Evolutionary conservation across 2,888 invertebrate genomes (phyloP), one percentile per base, ranked within the genome.

Genomic region (Cloeon dipterum): DNA sequence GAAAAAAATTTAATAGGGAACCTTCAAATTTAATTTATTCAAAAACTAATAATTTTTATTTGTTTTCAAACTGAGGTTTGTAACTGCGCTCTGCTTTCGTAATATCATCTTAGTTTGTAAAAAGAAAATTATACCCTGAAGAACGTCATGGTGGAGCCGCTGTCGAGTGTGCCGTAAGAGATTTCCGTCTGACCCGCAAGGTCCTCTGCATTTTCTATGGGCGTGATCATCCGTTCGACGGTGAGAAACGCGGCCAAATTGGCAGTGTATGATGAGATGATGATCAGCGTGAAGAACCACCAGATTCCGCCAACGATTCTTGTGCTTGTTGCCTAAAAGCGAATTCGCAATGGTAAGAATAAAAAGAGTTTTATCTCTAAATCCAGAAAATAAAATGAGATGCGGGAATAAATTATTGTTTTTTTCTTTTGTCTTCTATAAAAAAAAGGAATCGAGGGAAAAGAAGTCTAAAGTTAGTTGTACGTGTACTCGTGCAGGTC

Each of bases 241-340:
- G 88, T 89, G 18, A 88, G 61, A 55, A 88, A 89, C 17, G 88
- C 88, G 1, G 88, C 88, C 47, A 89, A 60, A 56, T 89, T 88
- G 10, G 88, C 88, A 2, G 86, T 88, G 56, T 88, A 88, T 3
- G 86, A 86, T 1, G 83, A 79, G 45, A 86, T 81, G 46, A 88
- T 82, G 47, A 88, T 85, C 20, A 88, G 61, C 0, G 83, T 85
- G 56, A 88, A 86, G 53, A 88, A 86, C 81, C 86, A 88, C 86
- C 88, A 89, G 46, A 75, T 72, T 5, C 74, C 81, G 34, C 82
- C 79, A 1, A 86, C 81, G 40, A 86, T 75, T 37, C 86, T 62
- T 0, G 86, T 86, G 32, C 70, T 70, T 4, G 68, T 65, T 2
- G 70, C 68, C 69, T 70, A 49, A 10, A 21, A 21, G 21, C 21